A percentile compares a stretch with the other conserved stretches of the same genome.
Evolutionary conservation across 2,113 vertebrate genomes (phyloP).

Genomic region (Petrocephalus microphthalmus): DNA sequence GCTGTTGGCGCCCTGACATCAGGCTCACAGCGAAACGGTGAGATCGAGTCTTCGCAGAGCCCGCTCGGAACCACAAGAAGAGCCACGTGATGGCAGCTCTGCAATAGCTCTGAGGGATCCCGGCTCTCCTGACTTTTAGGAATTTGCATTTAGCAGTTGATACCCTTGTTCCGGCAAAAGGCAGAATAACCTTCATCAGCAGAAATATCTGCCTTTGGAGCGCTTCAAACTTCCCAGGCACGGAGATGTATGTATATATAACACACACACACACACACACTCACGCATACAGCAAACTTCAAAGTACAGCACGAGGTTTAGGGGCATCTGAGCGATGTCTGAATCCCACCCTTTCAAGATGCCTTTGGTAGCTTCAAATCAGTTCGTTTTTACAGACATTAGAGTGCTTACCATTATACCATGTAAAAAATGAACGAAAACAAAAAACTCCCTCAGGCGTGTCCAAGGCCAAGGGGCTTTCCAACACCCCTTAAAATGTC

Average conservation of each 20-base stretch:
- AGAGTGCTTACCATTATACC: neutral
- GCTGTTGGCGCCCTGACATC: slow-evolving; percentile 58
- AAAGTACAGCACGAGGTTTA: neutral
- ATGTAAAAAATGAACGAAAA: neutral
- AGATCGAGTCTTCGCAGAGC: slow-evolving; percentile 41
- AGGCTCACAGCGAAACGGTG: slow-evolving; percentile 24
- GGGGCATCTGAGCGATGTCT: neutral
- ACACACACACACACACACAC: neutral
- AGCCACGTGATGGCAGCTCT: slow-evolving; percentile 31
- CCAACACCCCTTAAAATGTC: neutral
- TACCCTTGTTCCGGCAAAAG: slow-evolving; percentile 43
- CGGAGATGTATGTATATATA: neutral
- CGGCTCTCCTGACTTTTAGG: slow-evolving; percentile 67
- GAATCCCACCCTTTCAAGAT: neutral
- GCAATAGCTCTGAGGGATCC: slow-evolving; percentile 54
- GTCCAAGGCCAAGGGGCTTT: neutral
- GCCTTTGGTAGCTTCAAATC: neutral
- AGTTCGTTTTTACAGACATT: neutral
- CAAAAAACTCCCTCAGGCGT: neutral
- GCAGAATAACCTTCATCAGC: slow-evolving; percentile 58
- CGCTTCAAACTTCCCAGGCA: slow-evolving; percentile 28
- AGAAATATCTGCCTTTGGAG: slow-evolving; percentile 38
- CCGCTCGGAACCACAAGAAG: slow-evolving; percentile 57
- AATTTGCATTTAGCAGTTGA: slow-evolving; percentile 56
- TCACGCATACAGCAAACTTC: neutral